Conservation (phyloP, 2,113 vertebrate genomes). For the Spilogale gracilis region DNA sequence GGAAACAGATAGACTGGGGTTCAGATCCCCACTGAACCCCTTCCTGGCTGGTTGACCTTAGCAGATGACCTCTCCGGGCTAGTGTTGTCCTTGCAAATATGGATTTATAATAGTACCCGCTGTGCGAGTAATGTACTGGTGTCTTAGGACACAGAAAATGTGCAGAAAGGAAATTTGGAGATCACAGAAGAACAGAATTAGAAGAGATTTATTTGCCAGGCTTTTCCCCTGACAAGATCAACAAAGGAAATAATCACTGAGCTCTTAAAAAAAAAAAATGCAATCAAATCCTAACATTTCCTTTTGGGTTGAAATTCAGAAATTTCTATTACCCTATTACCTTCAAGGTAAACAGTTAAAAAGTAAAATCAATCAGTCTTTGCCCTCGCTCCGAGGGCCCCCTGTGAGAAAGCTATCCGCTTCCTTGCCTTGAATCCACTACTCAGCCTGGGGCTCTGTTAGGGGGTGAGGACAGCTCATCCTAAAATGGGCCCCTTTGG, state of each 20-base stretch:
- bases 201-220: neutral
- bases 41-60: conserved; percentile 9
- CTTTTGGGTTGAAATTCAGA: neutral
- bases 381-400: neutral
- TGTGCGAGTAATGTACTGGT: neutral
- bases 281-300: neutral
- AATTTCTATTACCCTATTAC: neutral
- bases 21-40: neutral
- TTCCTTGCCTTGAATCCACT: neutral
- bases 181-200: neutral
- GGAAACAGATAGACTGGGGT: neutral
- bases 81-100: neutral
- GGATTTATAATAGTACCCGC: neutral
- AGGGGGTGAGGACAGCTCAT: neutral
- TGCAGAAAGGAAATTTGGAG: neutral
- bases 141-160: neutral
- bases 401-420: neutral
- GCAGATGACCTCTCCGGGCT: neutral
- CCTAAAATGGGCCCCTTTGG: neutral
- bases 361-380: neutral
- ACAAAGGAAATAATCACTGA: neutral
- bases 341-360: neutral
- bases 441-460: neutral
- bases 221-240: neutral
- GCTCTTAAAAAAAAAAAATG: neutral